Conservation (phyloP, 2,888 invertebrate species). For the Scaptomyza caliginosa region DNA sequence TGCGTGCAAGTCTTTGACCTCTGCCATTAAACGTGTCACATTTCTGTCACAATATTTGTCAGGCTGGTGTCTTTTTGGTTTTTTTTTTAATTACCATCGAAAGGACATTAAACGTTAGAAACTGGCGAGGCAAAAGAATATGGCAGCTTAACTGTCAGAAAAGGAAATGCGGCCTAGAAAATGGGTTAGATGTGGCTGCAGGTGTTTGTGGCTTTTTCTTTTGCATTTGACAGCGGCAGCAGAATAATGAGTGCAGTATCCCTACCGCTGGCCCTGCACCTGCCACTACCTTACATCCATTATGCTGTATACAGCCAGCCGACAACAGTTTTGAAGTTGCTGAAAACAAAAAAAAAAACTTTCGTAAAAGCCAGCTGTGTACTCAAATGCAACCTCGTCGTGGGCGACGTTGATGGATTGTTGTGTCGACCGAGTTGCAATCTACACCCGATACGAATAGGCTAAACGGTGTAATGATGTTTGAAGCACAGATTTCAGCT, state of each 20-base stretch:
- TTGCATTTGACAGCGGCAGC: conserved; percentile 2
- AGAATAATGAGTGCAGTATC: conserved; percentile 26
- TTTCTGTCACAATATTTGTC: conserved; percentile 37
- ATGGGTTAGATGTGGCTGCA: conserved; percentile 61
- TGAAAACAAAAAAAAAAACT: conserved; percentile 19
- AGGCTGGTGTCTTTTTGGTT: not conserved
- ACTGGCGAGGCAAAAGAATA: conserved; percentile 20
- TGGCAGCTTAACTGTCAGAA: conserved; percentile 17
- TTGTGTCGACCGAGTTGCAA: conserved; percentile 17
- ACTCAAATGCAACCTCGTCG: conserved; percentile 5
- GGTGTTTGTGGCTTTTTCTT: conserved; percentile 46
- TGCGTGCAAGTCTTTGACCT: conserved; percentile 49
- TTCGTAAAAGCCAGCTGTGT: conserved; percentile 11
- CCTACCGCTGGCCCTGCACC: not conserved
- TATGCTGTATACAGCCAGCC: not conserved
- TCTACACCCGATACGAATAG: conserved; percentile 8
- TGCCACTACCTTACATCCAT: not conserved
- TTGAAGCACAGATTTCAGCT: conserved; percentile 40
- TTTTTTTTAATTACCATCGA: conserved; percentile 62
- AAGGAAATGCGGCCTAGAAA: conserved; percentile 57
- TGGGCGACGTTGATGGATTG: conserved; percentile 49
- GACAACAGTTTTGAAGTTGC: not conserved
- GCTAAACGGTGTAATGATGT: conserved; percentile 37
- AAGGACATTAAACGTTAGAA: conserved; percentile 38
- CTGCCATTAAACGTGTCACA: conserved; percentile 23